Evolutionary conservation across 2,113 vertebrate species (phyloP), one percentile per base, ranked within the genome.

Genomic region (Hoplias malabaricus): DNA sequence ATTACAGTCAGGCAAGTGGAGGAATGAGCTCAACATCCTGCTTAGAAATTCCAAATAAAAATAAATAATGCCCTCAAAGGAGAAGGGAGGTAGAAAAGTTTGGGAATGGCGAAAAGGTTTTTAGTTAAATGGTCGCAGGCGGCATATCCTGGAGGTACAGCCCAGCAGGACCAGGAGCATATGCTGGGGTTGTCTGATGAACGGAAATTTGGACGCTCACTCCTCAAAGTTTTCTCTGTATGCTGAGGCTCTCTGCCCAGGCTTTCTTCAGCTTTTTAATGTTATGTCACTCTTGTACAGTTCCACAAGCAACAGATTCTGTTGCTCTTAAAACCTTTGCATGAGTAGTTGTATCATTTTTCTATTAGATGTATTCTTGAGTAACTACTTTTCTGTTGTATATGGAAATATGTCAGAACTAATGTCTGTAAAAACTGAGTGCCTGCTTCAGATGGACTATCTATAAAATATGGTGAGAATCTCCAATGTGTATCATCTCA

Each of bases 1-100:
- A 85, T 88, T 87, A 86, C 71, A 75, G 40, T 9, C 75, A 83
- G 84, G 86, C 68, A 40, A 61, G 80, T 75, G 16, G n/a, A 78
- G 23, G 69, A 84, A 83, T 65, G 77, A 77, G 80, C 80, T 77
- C 72, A 78, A 87, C 81, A 85, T 84, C 77, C 82, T 29, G 69
- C 50, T 67, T 84, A 86, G 81, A 83, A 84, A 77, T 84, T 83
- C 80, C 72, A 21, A 21, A 76, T 54, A 36, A 76, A 38, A 38
- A 38, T 38, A 38, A 38, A 5, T 38, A 53, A 53, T 9, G n/a
- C 48, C 38, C 71, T 83, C 77, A 71, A 21, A 76, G 46, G 76
- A 70, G 67, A 33, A 25, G 27, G 14, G 29, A 57, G 56, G 59
- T 50, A 77, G 78, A 84, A 38, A 73, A 57, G 77, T 80, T n/a